phyloP scores from a whole-genome alignment of 2,113 vertebrate species.

The Macaca fascicularis region T2T-MFA8v1.1 NC_088379.1:145318001-145318500 shows the following conservation, averaged over 20 bases:
- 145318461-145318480: background rate
- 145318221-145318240: background rate
- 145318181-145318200: background rate
- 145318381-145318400: background rate
- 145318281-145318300: slow-evolving; percentile 12
- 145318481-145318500: too few relatives aligned
- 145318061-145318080: background rate
- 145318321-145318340: background rate
- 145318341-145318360: background rate
- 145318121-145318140: background rate
- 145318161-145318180: background rate
- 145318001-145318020: background rate
- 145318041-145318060: background rate
- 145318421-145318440: background rate
- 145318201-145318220: slow-evolving; percentile 25
- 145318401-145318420: background rate
- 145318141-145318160: background rate
- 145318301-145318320: background rate
- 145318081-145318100: background rate
- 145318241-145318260: background rate
- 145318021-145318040: background rate
- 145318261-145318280: background rate
- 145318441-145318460: background rate
- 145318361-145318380: background rate
- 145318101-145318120: background rate